A percentile compares a stretch with the other conserved stretches of the same genome.
Evolutionary conservation across 2,113 vertebrate genomes (phyloP).

Genomic region (Corydoras maculifer): DNA sequence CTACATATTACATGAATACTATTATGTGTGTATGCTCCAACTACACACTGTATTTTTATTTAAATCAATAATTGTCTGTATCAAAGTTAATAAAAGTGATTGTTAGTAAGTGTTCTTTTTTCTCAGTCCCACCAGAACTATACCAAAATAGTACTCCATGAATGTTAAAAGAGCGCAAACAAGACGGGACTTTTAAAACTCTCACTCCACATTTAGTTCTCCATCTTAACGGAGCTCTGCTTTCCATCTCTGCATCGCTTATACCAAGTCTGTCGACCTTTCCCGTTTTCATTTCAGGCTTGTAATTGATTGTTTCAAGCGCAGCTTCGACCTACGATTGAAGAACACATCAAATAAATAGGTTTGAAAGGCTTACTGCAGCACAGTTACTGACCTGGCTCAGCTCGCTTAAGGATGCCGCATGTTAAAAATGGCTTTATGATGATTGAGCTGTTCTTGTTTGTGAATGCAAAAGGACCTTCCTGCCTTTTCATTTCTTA

Average conservation of each 20-base stretch:
- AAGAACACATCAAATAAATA: constrained; percentile 67
- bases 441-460: constrained; percentile 44
- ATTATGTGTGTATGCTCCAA: too few relatives aligned
- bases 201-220: constrained; percentile 1
- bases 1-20: too few relatives aligned
- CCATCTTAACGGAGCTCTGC: too few relatives aligned
- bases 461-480: too few relatives aligned
- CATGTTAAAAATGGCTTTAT: constrained; percentile 48
- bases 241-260: neutral
- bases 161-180: neutral
- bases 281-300: constrained; percentile 46
- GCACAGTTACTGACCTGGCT: constrained; percentile 58
- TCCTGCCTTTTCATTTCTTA: too few relatives aligned
- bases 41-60: too few relatives aligned
- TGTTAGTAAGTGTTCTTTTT: neutral
- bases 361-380: constrained; percentile 72
- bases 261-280: constrained; percentile 22
- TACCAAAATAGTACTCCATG: constrained; percentile 2
- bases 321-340: constrained; percentile 62
- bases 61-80: too few relatives aligned
- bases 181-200: neutral
- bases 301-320: constrained; percentile 65
- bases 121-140: constrained; percentile 1
- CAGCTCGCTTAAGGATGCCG: constrained; percentile 55
- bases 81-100: too few relatives aligned